phyloP scores from a whole-genome alignment of 2,113 vertebrate species.

The Lota lota region DNA sequence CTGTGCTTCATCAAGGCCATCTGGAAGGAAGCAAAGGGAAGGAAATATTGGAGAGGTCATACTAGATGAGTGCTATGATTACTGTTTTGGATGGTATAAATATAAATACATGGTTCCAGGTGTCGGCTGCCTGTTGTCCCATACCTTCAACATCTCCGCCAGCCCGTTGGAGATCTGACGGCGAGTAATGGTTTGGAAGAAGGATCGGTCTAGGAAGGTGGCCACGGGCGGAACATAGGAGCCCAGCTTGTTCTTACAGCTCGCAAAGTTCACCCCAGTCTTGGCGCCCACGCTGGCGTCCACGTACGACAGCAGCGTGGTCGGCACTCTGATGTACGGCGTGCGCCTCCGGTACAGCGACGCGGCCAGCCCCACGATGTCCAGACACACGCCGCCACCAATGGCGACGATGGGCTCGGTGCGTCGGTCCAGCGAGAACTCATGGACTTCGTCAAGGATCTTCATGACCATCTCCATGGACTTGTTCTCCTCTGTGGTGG shows the following conservation, averaged over 20 bases:
- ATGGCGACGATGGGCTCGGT: conserved; percentile 80
- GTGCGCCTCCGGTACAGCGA: conserved; percentile 79
- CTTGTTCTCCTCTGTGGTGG: conserved; percentile 80
- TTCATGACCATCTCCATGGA: conserved; percentile 77
- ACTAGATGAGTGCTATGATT: too few relatives aligned
- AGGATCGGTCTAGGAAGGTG: conserved; percentile 77
- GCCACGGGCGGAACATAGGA: conserved; percentile 75
- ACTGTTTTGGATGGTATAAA: too few relatives aligned
- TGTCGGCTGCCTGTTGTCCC: not conserved
- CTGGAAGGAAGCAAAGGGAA: conserved; percentile 44
- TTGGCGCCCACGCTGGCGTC: conserved; percentile 81
- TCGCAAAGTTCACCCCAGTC: conserved; percentile 80
- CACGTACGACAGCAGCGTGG: conserved; percentile 79
- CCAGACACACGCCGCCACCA: conserved; percentile 79
- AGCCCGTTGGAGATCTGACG: conserved; percentile 80
- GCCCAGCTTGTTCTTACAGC: conserved; percentile 83
- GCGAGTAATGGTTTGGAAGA: conserved; percentile 75
- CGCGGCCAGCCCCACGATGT: conserved; percentile 77
- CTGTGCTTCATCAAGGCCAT: conserved; percentile 85
- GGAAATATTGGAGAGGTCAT: not conserved
- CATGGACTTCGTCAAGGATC: conserved; percentile 79
- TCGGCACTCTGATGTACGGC: conserved; percentile 80
- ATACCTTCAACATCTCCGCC: conserved; percentile 82
- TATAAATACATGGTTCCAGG: too few relatives aligned
- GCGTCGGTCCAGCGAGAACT: conserved; percentile 75